Base-by-base conservation (phyloP, 1,140 invertebrate genomes). In the Tetramorium simillimum region DNA sequence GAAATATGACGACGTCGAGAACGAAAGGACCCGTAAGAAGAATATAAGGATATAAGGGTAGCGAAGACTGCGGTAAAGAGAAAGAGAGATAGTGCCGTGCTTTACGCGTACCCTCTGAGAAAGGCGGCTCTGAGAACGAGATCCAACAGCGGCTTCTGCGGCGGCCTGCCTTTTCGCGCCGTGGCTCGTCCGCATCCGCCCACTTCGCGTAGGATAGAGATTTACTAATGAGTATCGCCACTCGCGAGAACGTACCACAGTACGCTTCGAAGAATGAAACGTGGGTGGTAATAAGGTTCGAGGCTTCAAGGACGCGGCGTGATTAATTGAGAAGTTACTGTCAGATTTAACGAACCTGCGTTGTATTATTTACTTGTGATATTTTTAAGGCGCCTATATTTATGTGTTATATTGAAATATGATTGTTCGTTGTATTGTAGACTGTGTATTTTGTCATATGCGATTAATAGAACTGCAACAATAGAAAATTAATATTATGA, bases 221-320 rank as follows among this genome's bases (percentile, higher is more conserved):
- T 87, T 81, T 62, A 28, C 76, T 89, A 89, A 86, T 86, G 86
- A 84, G 69, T 82, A 89, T 80, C 80, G 80, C 62, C 65, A 53
- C 72, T 58, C 78, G 24, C 40, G 51, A 33, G 60, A 40, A 46
- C 77, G 49, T 24, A 56, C 21, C 63, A 24, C 63, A 4, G 5
- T 16, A 3, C 51, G 65, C 21, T 24, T 70, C 67, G 67, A 33
- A 73, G 69, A 75, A 84, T 73, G 12, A 49, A 3, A 53, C 53
- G 80, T 75, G 72, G 80, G 69, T 84, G 80, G 69, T 75, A 84
- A 84, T 84, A 84, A 60, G 28, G 65, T 60, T 84, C 53, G 80
- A 46, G 43, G n/a, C 24, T 37, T 75, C 28, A 84, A 84, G 80
- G 80, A 73, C 69, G 43, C 40, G 18, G 24, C 37, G 24, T 84